Conservation (phyloP, 1,140 invertebrate species). For the Drosophila fuyamai region DNA sequence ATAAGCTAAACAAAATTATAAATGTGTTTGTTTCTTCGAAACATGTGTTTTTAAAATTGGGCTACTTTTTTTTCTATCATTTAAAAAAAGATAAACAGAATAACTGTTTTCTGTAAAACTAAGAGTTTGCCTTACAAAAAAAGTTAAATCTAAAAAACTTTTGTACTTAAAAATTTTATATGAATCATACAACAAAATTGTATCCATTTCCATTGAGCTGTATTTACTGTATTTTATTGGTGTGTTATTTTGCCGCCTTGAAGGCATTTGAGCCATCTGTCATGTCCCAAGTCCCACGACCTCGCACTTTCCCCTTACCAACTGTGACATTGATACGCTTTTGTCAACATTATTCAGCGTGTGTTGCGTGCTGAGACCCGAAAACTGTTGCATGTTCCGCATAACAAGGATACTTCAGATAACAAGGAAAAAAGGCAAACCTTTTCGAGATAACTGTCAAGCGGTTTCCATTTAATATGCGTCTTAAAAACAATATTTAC, state of each 20-base stretch:
- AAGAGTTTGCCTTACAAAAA: too few species aligned
- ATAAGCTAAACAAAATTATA: too few species aligned
- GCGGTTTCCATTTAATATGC: constrained; percentile 41
- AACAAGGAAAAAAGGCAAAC: constrained; percentile 11
- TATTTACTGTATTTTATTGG: constrained; percentile 10
- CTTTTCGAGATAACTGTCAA: constrained; percentile 16
- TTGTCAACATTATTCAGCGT: constrained; percentile 44
- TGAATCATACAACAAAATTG: too few species aligned
- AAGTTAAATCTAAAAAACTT: too few species aligned
- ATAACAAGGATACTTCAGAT: constrained; percentile 21
- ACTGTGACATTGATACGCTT: constrained; percentile 44
- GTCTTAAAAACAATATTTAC: constrained; percentile 48
- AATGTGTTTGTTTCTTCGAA: too few species aligned
- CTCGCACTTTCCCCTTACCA: not conserved
- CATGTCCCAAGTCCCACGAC: constrained; percentile 15
- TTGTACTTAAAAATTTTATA: too few species aligned
- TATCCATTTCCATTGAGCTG: too few species aligned
- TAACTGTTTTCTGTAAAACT: too few species aligned
- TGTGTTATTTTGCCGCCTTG: constrained; percentile 11
- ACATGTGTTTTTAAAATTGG: too few species aligned
- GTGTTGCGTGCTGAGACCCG: constrained; percentile 30
- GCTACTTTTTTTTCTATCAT: too few species aligned
- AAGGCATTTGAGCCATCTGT: constrained; percentile 35
- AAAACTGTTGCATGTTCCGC: constrained; percentile 35
- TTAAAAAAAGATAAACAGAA: too few species aligned